phyloP scores from a whole-genome alignment of 2,888 invertebrate species.

The Tinea semifulvella region DNA sequence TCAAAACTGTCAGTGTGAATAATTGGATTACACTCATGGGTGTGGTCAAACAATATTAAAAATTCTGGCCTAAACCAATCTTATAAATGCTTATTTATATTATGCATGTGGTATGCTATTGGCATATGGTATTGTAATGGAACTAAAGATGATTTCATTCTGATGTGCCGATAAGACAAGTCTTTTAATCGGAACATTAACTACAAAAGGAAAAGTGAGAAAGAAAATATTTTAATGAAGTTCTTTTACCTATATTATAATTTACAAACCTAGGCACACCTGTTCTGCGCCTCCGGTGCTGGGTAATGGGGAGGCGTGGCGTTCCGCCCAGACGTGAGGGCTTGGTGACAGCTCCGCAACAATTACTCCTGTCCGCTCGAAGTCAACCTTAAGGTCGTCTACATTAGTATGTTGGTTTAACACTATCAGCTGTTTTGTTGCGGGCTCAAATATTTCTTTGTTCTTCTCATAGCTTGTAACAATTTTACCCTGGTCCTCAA shows the following conservation, averaged over 20 bases:
- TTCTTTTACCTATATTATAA: slow-evolving; percentile 6
- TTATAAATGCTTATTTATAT: too few species aligned
- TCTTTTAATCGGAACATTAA: background rate
- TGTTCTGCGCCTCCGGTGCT: slow-evolving; percentile 15
- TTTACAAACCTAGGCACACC: slow-evolving; percentile 13
- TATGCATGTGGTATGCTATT: too few species aligned
- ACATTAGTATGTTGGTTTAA: background rate
- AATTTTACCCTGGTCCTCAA: too few species aligned
- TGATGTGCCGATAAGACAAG: too few species aligned
- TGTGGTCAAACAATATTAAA: slow-evolving; percentile 3
- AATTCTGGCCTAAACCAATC: too few species aligned
- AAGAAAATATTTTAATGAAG: slow-evolving; percentile 10
- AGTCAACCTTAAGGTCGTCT: background rate
- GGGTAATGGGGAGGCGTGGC: slow-evolving; percentile 59
- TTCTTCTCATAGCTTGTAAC: background rate
- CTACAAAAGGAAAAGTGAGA: background rate
- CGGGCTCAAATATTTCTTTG: background rate
- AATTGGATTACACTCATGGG: background rate
- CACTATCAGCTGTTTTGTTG: background rate
- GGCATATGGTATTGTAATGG: too few species aligned
- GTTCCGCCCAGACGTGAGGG: slow-evolving; percentile 46
- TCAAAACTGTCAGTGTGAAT: slow-evolving; percentile 3
- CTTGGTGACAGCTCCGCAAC: slow-evolving; percentile 31
- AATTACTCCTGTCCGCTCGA: slow-evolving; percentile 8
- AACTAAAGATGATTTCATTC: background rate